phyloP scores from a whole-genome alignment of 2,113 vertebrate genomes.

The Sturnus vulgaris region DNA sequence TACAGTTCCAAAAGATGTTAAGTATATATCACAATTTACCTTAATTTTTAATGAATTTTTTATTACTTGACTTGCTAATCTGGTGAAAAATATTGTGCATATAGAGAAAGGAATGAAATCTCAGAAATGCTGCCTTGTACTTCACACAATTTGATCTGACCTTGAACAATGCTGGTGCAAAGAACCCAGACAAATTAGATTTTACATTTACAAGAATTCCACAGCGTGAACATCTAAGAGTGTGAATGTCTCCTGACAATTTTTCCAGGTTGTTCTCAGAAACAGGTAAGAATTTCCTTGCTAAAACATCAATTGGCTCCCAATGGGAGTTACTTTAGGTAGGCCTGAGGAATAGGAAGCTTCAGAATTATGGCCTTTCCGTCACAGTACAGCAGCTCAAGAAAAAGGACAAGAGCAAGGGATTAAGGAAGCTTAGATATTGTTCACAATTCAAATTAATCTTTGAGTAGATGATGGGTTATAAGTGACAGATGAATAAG shows the following conservation, averaged over 20 bases:
- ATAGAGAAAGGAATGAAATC: background rate
- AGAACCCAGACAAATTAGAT: conserved; percentile 23
- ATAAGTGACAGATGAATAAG: conserved; percentile 50
- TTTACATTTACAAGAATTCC: conserved; percentile 42
- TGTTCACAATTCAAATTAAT: conserved; percentile 58
- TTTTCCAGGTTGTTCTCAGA: conserved; percentile 43
- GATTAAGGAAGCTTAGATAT: conserved; percentile 59
- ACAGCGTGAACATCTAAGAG: conserved; percentile 4
- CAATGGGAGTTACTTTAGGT: conserved; percentile 19
- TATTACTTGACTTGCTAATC: background rate
- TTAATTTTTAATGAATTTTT: background rate
- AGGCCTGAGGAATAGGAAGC: conserved; percentile 44
- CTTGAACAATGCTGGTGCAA: conserved; percentile 32
- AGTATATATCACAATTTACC: background rate
- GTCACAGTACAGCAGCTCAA: conserved; percentile 40
- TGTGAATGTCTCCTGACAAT: conserved; percentile 40
- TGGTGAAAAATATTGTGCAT: background rate
- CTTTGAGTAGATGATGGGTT: conserved; percentile 48
- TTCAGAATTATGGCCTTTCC: conserved; percentile 30
- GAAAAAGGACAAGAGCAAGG: conserved; percentile 57
- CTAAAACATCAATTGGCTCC: conserved; percentile 36
- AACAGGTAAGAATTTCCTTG: conserved; percentile 36
- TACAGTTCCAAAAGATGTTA: background rate
- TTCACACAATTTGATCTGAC: conserved; percentile 13
- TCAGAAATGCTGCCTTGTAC: background rate